These are phyloP conservation scores for Perizoma flavofasciatum DNA, from an alignment of 2,888 invertebrate genomes.

Conservation along the genomic window DNA sequence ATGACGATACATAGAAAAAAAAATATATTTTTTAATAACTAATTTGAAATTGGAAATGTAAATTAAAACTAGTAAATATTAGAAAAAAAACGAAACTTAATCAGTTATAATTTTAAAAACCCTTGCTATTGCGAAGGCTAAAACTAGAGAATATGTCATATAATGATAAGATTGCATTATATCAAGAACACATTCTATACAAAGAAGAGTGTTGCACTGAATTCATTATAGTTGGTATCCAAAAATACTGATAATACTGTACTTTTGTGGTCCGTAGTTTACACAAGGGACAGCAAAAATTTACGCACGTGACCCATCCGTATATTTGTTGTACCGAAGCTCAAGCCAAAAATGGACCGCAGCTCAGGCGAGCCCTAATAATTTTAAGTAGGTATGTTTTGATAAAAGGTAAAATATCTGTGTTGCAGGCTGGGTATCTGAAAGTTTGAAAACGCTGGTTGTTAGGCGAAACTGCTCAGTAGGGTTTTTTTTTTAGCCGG, in stretches of 20 bases:
- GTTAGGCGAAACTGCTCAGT: conserved; percentile 12
- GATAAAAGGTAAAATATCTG: conserved; percentile 37
- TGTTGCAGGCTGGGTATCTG: conserved; percentile 23
- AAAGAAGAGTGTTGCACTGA: too few relatives aligned
- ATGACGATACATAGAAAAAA: too few relatives aligned
- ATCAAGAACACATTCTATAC: too few relatives aligned
- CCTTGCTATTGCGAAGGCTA: too few relatives aligned
- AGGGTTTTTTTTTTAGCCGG: not conserved
- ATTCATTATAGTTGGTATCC: not conserved
- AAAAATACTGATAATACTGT: not conserved
- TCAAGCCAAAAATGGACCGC: conserved; percentile 27
- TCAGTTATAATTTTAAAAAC: too few relatives aligned
- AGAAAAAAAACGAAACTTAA: too few relatives aligned
- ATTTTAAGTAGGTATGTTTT: conserved; percentile 33
- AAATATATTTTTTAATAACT: too few relatives aligned
- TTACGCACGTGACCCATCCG: conserved; percentile 21
- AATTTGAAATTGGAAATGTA: too few relatives aligned
- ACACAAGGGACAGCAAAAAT: conserved; percentile 22
- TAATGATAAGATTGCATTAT: too few relatives aligned
- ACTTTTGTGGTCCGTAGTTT: conserved; percentile 14
- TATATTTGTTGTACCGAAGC: conserved; percentile 21
- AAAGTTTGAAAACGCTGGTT: conserved; percentile 25
- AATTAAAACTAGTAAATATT: too few relatives aligned
- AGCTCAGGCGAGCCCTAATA: conserved; percentile 24
- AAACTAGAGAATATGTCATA: too few relatives aligned